phyloP scores from a whole-genome alignment of 2,113 vertebrate species.

The Nanorana parkeri region DNA sequence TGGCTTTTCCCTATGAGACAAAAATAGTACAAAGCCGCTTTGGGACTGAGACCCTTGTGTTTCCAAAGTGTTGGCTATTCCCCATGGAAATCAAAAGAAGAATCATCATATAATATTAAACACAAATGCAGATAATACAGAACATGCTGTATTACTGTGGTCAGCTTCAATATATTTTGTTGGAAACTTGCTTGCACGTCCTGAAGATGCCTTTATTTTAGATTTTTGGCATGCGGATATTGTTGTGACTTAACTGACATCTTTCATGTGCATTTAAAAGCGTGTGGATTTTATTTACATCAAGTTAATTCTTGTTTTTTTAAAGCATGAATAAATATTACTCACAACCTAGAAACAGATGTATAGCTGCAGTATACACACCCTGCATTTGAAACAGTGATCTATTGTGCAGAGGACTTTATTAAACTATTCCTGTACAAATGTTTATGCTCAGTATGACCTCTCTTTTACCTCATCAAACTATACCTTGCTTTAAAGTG shows the following conservation, averaged over 20 bases:
- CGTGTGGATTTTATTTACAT: constrained; percentile 47
- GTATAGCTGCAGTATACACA: constrained; percentile 6
- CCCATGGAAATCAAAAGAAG: not conserved
- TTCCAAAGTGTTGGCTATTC: not conserved
- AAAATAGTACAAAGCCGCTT: too few species aligned
- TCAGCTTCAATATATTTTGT: not conserved
- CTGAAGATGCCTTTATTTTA: constrained; percentile 35
- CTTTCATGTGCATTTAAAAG: constrained; percentile 35
- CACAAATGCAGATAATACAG: constrained; percentile 40
- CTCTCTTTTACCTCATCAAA: not conserved
- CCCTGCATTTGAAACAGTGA: not conserved
- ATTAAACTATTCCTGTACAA: constrained; percentile 3
- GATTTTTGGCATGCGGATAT: constrained; percentile 11
- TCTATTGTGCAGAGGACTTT: not conserved
- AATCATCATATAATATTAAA: constrained; percentile 25
- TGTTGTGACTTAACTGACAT: constrained; percentile 43
- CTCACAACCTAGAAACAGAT: constrained; percentile 40
- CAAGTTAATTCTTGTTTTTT: constrained; percentile 32
- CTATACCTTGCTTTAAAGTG: not conserved
- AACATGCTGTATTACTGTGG: constrained; percentile 7
- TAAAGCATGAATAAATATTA: constrained; percentile 44
- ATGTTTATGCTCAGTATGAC: not conserved
- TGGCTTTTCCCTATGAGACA: too few species aligned
- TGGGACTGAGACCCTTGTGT: not conserved
- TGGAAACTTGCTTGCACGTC: constrained; percentile 9